These are phyloP conservation scores for Meloidogyne hapla DNA, from an alignment of 1,140 invertebrate genomes.

Conservation along the genomic window DNA sequence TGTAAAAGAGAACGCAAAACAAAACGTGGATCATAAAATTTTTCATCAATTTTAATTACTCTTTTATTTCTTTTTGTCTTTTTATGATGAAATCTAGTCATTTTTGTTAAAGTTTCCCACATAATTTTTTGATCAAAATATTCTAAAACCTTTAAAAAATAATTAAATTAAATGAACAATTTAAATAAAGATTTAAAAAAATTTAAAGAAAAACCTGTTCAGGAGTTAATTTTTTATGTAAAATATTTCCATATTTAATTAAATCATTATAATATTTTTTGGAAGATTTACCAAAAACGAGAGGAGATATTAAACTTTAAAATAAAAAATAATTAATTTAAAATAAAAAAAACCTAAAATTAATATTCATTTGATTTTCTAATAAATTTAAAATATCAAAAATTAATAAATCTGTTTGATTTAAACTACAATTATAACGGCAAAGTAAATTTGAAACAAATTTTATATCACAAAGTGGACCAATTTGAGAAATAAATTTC, in stretches of 20 bases:
- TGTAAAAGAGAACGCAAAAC: conserved; percentile 44
- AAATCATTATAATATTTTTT: conserved; percentile 36
- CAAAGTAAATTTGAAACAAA: conserved; percentile 21
- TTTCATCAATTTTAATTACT: conserved; percentile 21
- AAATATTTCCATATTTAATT: conserved; percentile 28
- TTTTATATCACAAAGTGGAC: conserved; percentile 20
- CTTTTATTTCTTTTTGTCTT: not conserved
- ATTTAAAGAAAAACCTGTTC: conserved; percentile 15
- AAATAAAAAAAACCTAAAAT: conserved; percentile 30
- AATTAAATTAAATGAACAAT: not conserved
- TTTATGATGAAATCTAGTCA: conserved; percentile 16
- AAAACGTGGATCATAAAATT: conserved; percentile 45
- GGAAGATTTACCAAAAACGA: conserved; percentile 37
- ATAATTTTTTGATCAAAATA: conserved; percentile 41
- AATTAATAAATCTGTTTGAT: conserved; percentile 26
- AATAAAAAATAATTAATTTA: not conserved
- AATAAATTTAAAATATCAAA: conserved; percentile 33
- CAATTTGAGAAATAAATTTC: conserved; percentile 16
- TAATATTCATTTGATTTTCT: conserved; percentile 25
- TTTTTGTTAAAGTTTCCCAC: conserved; percentile 36
- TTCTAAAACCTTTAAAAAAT: conserved; percentile 38
- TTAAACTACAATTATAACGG: conserved; percentile 20
- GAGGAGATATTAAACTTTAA: conserved; percentile 33
- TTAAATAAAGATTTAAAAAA: not conserved
- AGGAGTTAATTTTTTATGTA: conserved; percentile 28